phyloP scores from a whole-genome alignment of 2,888 invertebrate species.

The Antitype chi region DNA sequence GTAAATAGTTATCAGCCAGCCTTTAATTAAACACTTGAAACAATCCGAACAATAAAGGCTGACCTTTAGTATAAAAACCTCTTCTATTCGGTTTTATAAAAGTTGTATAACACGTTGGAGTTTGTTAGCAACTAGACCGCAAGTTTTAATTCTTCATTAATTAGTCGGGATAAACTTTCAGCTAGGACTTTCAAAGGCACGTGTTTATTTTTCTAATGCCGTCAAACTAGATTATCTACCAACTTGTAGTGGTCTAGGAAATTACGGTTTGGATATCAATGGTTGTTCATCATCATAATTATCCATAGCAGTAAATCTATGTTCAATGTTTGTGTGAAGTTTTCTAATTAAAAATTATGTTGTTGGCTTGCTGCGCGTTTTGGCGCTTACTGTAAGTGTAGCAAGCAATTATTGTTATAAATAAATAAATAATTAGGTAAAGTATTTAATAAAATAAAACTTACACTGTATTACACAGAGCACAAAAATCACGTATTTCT shows the following conservation, averaged over 20 bases:
- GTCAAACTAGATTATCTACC: background rate
- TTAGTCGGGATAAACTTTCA: slow-evolving; percentile 45
- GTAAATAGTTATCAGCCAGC: too few species aligned
- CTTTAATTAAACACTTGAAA: too few species aligned
- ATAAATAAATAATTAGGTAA: too few species aligned
- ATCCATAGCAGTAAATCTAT: background rate
- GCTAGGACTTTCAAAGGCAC: slow-evolving; percentile 33
- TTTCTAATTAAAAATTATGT: too few species aligned
- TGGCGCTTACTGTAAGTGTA: too few species aligned
- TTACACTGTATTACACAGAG: slow-evolving; percentile 22
- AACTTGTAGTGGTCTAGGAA: slow-evolving; percentile 1
- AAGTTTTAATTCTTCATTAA: slow-evolving; percentile 48
- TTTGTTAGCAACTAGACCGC: slow-evolving; percentile 24
- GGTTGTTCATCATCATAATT: background rate
- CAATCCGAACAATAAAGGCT: too few species aligned
- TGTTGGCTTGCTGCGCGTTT: too few species aligned
- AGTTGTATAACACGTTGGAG: slow-evolving; percentile 25
- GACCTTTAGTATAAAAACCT: too few species aligned
- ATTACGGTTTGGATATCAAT: background rate
- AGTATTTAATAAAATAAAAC: too few species aligned
- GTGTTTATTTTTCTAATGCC: slow-evolving; percentile 32
- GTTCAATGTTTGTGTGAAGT: too few species aligned
- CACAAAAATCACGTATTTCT: slow-evolving; percentile 53
- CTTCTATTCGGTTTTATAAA: background rate
- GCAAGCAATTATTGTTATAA: too few species aligned